phyloP scores from a whole-genome alignment of 2,113 vertebrate genomes.

The Silurus asotus region DNA sequence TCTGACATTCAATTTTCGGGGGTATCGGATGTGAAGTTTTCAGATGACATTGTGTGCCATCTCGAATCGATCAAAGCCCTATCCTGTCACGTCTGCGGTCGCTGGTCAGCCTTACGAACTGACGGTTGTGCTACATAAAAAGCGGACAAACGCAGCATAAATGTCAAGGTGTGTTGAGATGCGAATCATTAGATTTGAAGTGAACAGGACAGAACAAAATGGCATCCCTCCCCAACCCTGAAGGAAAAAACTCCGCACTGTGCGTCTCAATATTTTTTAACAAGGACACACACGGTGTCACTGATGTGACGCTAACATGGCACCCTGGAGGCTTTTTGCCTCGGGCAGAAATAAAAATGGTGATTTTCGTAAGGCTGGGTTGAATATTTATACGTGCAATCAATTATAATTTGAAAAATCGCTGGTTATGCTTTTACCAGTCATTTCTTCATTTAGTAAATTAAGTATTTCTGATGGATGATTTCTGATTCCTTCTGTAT shows the following conservation, averaged over 20 bases:
- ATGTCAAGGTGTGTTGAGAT: not conserved
- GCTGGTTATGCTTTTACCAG: not conserved
- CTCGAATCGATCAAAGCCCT: not conserved
- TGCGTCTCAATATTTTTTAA: not conserved
- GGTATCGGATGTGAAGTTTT: not conserved
- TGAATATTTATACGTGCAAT: not conserved
- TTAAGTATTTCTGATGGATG: not conserved
- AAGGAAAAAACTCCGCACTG: too few species aligned
- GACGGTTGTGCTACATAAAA: not conserved
- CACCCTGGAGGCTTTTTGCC: conserved; percentile 8
- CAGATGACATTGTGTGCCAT: not conserved
- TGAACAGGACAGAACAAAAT: not conserved
- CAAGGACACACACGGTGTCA: not conserved
- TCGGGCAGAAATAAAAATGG: not conserved
- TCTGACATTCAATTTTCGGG: not conserved
- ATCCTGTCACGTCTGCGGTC: not conserved
- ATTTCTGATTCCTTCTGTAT: not conserved
- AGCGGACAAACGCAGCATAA: not conserved
- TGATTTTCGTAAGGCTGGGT: not conserved
- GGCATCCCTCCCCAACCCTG: not conserved
- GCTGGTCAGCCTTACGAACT: not conserved
- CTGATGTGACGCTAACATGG: not conserved
- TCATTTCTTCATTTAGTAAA: too few species aligned
- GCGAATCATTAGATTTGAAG: not conserved
- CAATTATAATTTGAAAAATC: not conserved